Base-by-base conservation (phyloP, 2,797 vertebrate species). In the Champsocephalus esox region DNA sequence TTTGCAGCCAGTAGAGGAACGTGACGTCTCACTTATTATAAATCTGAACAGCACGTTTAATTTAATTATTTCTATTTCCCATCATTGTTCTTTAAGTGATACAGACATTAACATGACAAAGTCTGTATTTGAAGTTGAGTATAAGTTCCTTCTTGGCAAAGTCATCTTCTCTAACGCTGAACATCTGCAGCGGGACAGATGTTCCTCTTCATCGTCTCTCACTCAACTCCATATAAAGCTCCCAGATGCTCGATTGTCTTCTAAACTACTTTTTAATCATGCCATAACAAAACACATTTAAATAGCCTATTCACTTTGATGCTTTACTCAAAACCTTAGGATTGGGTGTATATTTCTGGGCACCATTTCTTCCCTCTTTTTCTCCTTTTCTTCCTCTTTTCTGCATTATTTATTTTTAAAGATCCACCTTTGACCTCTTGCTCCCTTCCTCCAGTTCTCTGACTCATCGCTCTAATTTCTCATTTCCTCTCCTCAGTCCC, bases 1-100 rank as follows among this genome's bases (percentile, higher is more conserved):
- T 75, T 19, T 48, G 32, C 75, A 71, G 71, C 79, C 88, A 87
- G 85, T 5, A 89, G 88, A 89, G 84, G 87, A 87, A 66, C 81
- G 48, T 69, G 49, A 68, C 51, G 82, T 51, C 60, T 66, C 74
- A 83, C 66, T 56, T 51, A 9, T 77, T 59, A 56, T 45, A 77
- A n/a, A 71, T 38, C 32, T 11, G 9, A n/a, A 73, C 56, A 14
- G 34, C 9, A 16, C 13, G 19, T 34, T n/a, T 38, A 12, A 6
- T 11, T 0, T 3, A 17, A n/a, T n/a, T 45, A 2, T 12, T 48
- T 19, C 6, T 14, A 49, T 61, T 32, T 34, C 13, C 45, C 19
- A 48, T 4, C 46, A 5, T 3, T 5, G 24, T 12, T n/a, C 19
- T 43, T 12, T 2, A 55, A 46, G 32, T 14, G 45, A 19, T 7